phyloP scores from a whole-genome alignment of 2,888 invertebrate genomes.

The Mycalesis mineus region DNA sequence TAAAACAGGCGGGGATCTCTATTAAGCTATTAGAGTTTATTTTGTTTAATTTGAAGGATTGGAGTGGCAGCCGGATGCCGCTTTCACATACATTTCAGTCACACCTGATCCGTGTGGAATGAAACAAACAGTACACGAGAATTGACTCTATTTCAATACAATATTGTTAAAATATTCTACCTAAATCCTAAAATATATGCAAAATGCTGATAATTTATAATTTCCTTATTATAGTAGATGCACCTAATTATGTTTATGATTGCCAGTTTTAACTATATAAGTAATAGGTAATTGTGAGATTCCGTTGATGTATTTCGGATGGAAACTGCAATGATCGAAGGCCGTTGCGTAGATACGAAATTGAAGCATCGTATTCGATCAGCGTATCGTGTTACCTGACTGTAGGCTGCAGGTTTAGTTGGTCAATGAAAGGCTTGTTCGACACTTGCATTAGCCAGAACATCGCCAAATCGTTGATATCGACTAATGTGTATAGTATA shows the following conservation, averaged over 20 bases:
- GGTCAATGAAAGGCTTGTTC: conserved; percentile 48
- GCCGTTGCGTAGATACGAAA: conserved; percentile 18
- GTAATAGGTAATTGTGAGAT: conserved; percentile 12
- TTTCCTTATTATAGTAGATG: neutral
- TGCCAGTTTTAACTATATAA: neutral
- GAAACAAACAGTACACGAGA: no score
- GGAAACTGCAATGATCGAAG: conserved; percentile 28
- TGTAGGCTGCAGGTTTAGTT: conserved; percentile 37
- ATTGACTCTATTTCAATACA: no score
- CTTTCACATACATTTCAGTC: no score
- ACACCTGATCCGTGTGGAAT: no score
- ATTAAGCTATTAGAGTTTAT: no score
- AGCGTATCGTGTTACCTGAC: conserved; percentile 34
- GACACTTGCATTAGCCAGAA: conserved; percentile 29
- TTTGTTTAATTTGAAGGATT: no score
- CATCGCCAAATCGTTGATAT: conserved; percentile 4
- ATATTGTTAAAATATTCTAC: no score
- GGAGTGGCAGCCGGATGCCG: no score
- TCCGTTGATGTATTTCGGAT: conserved; percentile 28
- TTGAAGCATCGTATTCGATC: conserved; percentile 1
- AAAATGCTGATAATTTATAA: conserved; percentile 3
- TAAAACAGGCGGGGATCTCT: no score
- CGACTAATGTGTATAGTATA: conserved; percentile 14
- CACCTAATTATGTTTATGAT: neutral
- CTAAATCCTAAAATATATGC: neutral